Evolutionary conservation across 2,797 vertebrate genomes (phyloP).

Genomic region (Rhabdophis nuchalis): DNA sequence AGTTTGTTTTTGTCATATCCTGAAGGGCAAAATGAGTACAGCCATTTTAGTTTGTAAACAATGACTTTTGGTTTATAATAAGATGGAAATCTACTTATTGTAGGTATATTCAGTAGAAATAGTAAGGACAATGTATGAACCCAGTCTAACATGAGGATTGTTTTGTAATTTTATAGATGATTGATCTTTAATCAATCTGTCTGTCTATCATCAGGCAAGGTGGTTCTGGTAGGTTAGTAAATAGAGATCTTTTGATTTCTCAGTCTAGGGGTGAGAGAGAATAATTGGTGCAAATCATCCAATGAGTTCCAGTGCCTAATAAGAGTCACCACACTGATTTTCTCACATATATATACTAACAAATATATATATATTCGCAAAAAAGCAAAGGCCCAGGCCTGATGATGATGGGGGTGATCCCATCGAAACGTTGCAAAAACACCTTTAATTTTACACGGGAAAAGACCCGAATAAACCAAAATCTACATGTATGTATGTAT

Average conservation of each 20-base stretch:
- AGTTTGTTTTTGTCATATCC: neutral
- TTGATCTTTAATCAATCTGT: neutral
- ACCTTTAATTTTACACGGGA: too few species aligned
- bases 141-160: neutral
- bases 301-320: too few species aligned
- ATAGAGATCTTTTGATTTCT: neutral
- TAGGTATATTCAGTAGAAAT: neutral
- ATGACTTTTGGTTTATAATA: neutral
- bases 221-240: neutral
- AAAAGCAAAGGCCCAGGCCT: too few species aligned
- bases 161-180: neutral
- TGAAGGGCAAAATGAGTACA: neutral
- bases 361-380: too few species aligned
- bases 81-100: neutral
- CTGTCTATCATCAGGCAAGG: neutral
- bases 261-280: neutral
- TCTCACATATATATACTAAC: too few species aligned
- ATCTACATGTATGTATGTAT: too few species aligned
- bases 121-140: neutral
- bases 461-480: too few species aligned
- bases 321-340: too few species aligned
- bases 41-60: neutral
- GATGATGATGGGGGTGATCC: too few species aligned
- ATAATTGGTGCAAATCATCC: too few species aligned
- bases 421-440: too few species aligned